Base-by-base conservation (phyloP, 2,113 vertebrate species). In the Urocitellus parryii region DNA sequence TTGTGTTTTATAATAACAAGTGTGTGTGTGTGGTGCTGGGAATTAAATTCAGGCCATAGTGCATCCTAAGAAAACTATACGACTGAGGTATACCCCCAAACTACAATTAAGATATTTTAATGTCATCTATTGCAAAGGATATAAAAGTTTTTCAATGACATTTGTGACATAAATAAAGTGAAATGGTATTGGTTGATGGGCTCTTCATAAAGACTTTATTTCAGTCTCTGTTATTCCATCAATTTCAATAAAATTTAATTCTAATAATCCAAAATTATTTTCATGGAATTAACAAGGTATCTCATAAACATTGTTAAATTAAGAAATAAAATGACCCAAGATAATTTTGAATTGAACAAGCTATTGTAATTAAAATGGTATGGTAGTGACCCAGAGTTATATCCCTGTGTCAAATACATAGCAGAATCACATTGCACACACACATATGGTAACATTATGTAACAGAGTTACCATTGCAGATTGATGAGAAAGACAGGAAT, bases 201-300 rank as follows among this genome's bases (percentile, higher is more conserved):
- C 16, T 48, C 8, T 13, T 86, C 42, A 39, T 29, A 61, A 34
- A n/a, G 6, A 84, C 86, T n/a, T 72, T 27, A 78, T 77, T 81
- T 77, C 8, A 72, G 29, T 25, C 11, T 39, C 18, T 85, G 17
- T 70, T 92, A 77, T 81, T 70, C 4, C 10, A 82, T 65, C 25
- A 63, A 51, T 91, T 91, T 82, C 8, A 86, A 27, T 16, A 79
- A 77, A 70, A 39, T 53, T n/a, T 34, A 8, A 85, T 72, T 94
- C 87, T 77, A 89, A 91, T 70, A 32, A 83, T 94, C 4, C 79
- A 39, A 91, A 61, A 45, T 92, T 90, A 81, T 90, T 81, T 89
- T 92, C 34, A 29, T 67, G 1, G 45, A 92, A 90, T 79, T 51
- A 27, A 42, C 17, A 80, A 86, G 25, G 29, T 56, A 2, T 65